Evolutionary conservation across 2,113 vertebrate genomes (phyloP), one percentile per base, ranked within the genome.

Genomic region (Oostethus manadensis): DNA sequence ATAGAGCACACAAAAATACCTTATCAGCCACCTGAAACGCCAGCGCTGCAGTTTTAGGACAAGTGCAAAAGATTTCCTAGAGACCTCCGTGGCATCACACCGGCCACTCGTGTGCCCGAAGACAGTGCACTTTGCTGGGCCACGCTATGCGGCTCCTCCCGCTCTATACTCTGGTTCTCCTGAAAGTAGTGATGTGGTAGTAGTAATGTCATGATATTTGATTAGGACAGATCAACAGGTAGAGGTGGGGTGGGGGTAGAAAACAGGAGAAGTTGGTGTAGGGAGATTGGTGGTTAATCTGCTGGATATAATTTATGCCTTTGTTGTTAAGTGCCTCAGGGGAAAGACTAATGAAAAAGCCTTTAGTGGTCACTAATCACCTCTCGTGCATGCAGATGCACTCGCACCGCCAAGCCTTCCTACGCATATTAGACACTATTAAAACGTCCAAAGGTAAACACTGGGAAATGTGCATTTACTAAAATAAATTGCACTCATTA

Each of bases 201-300:
- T n/a, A n/a, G n/a, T n/a, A n/a, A n/a, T n/a, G n/a, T n/a, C n/a
- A n/a, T n/a, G n/a, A n/a, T n/a, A n/a, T n/a, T n/a, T n/a, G n/a
- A n/a, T n/a, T n/a, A n/a, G n/a, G n/a, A n/a, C n/a, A n/a, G n/a
- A n/a, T n/a, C n/a, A 82, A 79, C 82, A 76, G 68, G 65, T 58
- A 75, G 29, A 33, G 29, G 29, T 3, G 6, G 29, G 29, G 29
- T 7, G 8, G 29, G 29, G 66, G 42, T 69, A 42, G 57, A 22
- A 62, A 40, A 57, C 42, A 44, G 60, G 59, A 60, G 71, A 56
- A 60, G 61, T 74, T 54, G 29, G 63, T 74, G 66, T 73, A 3
- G 53, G 66, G 60, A 87, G 84, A 90, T 90, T 87, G 88, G 82
- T 78, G 79, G 74, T 70, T 88, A 89, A 89, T 89, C 87, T 84